A percentile compares a stretch with the other conserved stretches of the same genome.
Evolutionary conservation across 2,113 vertebrate genomes (phyloP).

Genomic region (Orcinus orca): DNA sequence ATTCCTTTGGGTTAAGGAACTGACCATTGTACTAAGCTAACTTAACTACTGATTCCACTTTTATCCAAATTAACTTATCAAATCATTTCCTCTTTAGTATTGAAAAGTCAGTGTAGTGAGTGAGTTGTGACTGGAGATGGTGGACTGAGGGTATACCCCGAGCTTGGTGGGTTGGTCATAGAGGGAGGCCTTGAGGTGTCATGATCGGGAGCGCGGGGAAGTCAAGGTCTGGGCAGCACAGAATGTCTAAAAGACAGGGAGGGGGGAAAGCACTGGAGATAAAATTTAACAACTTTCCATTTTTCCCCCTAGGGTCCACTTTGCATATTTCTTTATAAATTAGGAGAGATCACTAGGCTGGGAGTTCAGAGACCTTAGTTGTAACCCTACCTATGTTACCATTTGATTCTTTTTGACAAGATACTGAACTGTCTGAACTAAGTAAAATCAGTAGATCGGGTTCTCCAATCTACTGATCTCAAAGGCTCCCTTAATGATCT

Average conservation of each 20-base stretch:
- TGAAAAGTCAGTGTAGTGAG: background rate
- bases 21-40: background rate
- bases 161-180: background rate
- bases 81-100: background rate
- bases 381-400: background rate
- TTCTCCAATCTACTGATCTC: background rate
- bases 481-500: background rate
- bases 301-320: background rate
- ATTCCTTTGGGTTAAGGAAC: background rate
- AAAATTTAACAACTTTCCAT: background rate
- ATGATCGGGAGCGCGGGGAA: background rate
- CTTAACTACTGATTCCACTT: background rate
- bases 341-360: background rate
- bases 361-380: background rate
- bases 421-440: background rate
- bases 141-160: background rate
- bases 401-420: background rate
- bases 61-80: background rate
- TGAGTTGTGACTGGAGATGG: rapidly evolving
- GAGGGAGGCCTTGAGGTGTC: no score
- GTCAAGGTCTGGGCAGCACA: background rate
- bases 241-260: background rate
- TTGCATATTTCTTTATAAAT: background rate
- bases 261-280: background rate
- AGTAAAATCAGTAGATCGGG: background rate